Base-by-base conservation (phyloP, 2,888 invertebrate genomes). In the Omphaloscelis lunosa region DNA sequence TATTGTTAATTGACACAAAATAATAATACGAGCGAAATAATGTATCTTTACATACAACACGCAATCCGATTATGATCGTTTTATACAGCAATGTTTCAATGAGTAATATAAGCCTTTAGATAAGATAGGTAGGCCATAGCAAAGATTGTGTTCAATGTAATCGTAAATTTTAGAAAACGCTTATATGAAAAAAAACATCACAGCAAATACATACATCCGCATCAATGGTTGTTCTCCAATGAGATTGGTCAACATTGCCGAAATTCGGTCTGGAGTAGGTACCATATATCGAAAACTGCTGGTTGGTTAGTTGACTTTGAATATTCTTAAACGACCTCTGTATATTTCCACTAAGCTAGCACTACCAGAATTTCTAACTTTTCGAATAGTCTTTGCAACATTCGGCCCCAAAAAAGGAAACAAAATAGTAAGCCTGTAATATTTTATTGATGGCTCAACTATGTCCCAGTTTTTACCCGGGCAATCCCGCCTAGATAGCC, bases 401-500 rank as follows among this genome's bases (percentile, higher is more conserved):
- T 72, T 61, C 45, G 34, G 41, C 23, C 72, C n/a, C 23, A 39
- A 66, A 73, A 58, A 73, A 75, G 39, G 56, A 63, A 51, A 79
- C 83, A 80, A 84, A 83, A 74, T 45, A 71, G 69, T 71, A 65
- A 74, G 75, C 74, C 76, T 58, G 88, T 85, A 84, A 86, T 86
- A 88, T 85, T 88, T 89, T 85, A 86, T 89, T 77, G 86, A 79
- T 80, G 82, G 81, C 77, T 72, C 87, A 86, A 87, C 85, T 84
- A 86, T 83, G 80, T 82, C 71, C 75, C 75, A 29, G 86, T 86
- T 83, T 80, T 86, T 79, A 80, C 65, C 58, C 61, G 61, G 77
- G 82, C 85, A 86, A 89, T 84, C 84, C 86, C 72, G 77, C 72
- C 70, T 66, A 69, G 72, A 87, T 79, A 58, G 82, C 70, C 74